These are phyloP conservation scores for Aporophyla nigra DNA, from an alignment of 2,888 invertebrate species.

Conservation along the genomic window DNA sequence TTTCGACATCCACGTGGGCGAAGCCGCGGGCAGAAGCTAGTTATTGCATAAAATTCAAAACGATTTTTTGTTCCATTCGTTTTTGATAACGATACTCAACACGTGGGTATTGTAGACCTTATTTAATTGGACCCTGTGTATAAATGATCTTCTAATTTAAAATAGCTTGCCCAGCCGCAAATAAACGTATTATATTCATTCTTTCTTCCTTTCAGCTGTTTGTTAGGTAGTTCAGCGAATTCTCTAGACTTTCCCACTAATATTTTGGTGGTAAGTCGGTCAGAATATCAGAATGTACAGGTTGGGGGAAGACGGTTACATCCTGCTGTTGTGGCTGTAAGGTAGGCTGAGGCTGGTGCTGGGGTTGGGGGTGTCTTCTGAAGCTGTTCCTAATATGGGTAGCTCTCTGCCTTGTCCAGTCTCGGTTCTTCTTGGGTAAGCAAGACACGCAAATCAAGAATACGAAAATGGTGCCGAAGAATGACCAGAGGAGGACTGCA, in stretches of 20 bases:
- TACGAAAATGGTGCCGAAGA: constrained; percentile 66
- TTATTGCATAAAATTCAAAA: no score
- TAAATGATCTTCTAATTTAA: background rate
- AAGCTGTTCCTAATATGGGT: constrained; percentile 74
- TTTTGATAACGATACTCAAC: no score
- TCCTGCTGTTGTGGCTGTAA: background rate
- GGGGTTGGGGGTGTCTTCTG: constrained; percentile 57
- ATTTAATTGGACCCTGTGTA: no score
- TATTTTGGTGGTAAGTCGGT: constrained; percentile 15
- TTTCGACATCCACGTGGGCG: no score
- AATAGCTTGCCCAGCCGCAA: background rate
- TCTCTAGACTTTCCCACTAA: background rate
- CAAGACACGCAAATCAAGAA: constrained; percentile 62
- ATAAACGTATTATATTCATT: no score
- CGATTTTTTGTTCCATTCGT: no score
- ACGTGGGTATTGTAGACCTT: no score
- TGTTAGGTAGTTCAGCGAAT: background rate
- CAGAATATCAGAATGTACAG: constrained; percentile 1
- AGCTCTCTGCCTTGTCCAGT: constrained; percentile 73
- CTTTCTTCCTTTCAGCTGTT: no score
- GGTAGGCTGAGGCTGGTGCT: background rate
- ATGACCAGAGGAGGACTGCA: constrained; percentile 53
- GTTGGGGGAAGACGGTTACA: background rate
- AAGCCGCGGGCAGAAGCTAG: no score
- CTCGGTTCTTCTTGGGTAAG: constrained; percentile 75